These are phyloP conservation scores for Phasia obesa DNA, from an alignment of 2,888 invertebrate species.

Conservation along the genomic window DNA sequence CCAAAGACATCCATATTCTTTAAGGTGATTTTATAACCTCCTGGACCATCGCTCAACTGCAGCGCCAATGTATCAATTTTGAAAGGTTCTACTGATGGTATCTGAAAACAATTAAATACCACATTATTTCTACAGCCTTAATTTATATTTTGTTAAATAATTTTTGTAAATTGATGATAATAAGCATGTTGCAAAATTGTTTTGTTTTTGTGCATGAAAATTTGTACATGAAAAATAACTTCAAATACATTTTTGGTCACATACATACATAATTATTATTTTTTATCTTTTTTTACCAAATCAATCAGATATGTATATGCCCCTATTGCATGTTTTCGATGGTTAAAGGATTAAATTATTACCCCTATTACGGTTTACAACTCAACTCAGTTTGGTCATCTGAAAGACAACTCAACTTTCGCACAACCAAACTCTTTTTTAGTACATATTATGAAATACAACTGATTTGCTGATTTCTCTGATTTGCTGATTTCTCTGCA, in stretches of 20 bases:
- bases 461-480: no score
- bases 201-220: slow-evolving; percentile 3
- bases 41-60: slow-evolving; percentile 84
- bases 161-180: slow-evolving; percentile 57
- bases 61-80: slow-evolving; percentile 85
- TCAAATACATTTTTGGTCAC: slow-evolving; percentile 26
- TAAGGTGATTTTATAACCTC: slow-evolving; percentile 85
- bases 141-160: no score
- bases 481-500: no score
- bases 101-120: slow-evolving; percentile 73
- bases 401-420: no score
- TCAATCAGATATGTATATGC: no score
- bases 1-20: slow-evolving; percentile 86
- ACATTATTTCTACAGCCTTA: neutral
- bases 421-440: no score
- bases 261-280: slow-evolving; percentile 32
- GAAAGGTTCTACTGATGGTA: slow-evolving; percentile 88
- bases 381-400: no score
- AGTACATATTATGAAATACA: no score
- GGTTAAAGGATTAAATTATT: slow-evolving; percentile 35
- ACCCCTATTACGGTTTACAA: no score
- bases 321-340: slow-evolving; percentile 17
- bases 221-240: slow-evolving; percentile 24
- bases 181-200: slow-evolving; percentile 41
- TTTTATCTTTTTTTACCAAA: no score